Evolutionary conservation across 37 sponge, comb jelly and placozoan species (phyloP).

Genomic region (Hexactinellida sp.): DNA sequence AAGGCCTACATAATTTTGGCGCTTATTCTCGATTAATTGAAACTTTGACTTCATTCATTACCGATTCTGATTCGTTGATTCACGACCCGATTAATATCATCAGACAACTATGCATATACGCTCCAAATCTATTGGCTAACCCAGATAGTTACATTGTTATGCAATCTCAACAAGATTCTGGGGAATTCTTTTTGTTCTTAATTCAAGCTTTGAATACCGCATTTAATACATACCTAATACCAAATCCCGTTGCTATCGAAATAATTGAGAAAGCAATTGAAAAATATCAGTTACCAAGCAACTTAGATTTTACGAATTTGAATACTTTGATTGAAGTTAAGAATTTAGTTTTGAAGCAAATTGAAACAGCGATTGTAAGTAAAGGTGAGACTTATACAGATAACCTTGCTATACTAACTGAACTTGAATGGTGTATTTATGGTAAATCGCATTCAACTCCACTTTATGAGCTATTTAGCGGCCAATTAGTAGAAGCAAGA

Average conservation of each 20-base stretch:
- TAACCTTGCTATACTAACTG: conserved; percentile 17
- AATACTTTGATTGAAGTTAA: background rate
- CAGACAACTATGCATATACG: background rate
- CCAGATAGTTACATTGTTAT: conserved; percentile 8
- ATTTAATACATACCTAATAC: background rate
- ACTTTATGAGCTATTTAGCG: conserved; percentile 30
- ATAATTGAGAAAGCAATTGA: background rate
- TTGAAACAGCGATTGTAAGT: background rate
- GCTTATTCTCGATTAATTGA: background rate
- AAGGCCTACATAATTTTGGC: background rate
- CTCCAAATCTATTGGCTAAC: conserved; percentile 12
- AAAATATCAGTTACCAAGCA: background rate
- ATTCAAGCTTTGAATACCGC: conserved; percentile 25
- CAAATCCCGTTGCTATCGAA: background rate
- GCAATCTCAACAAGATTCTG: conserved; percentile 50
- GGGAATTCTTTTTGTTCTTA: conserved; percentile 44
- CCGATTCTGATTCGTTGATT: background rate
- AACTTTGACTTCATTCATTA: background rate
- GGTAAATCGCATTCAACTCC: conserved; percentile 19
- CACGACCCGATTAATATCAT: background rate
- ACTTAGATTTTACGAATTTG: background rate
- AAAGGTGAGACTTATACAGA: conserved; percentile 15
- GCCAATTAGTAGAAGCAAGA: conserved; percentile 44
- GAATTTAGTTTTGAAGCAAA: background rate
- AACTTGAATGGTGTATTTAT: conserved; percentile 29